Evolutionary conservation across 1,140 invertebrate species (phyloP), one percentile per base, ranked within the genome.

Genomic region (Schlechtendalia chinensis): DNA sequence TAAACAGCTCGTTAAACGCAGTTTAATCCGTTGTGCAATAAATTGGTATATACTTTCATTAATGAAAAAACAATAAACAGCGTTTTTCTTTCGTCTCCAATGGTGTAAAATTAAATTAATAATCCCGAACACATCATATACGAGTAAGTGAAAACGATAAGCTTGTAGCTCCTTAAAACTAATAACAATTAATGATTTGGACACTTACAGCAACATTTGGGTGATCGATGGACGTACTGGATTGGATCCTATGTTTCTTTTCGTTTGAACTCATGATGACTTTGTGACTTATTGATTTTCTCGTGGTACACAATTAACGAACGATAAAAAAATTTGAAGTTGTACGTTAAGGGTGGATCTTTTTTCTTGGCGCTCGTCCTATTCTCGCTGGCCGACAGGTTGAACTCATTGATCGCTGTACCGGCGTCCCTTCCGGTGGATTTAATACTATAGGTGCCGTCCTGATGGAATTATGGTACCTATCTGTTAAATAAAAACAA

Each of bases 341-440:
- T 11, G 2, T 47, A 27, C 4, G 58, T 79, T 63, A 61, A 19
- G 75, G 45, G 8, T 4, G 8, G 5, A 53, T 79, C 45, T 79
- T 79, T 79, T 79, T 79, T 50, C 75, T 79, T n/a, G 75, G 75
- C 45, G 75, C 32, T 61, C 75, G n/a, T 63, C 75, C 75, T 50
- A 61, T 79, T 16, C 58, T 79, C 3, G 32, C 75, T 61, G 75
- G 75, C 17, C 22, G 75, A 79, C 45, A 39, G 39, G 12, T 56
- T 4, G 75, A 61, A 27, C 32, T 63, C 75, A 79, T 79, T 27
- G 58, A 63, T 63, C 32, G 75, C 39, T 45, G 75, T 50, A 79
- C 75, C 75, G 75, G 75, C 24, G 56, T 79, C 75, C 75, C 58
- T 79, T 79, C 75, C 56, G 75, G 75, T 61, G 5, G 22, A 50